phyloP scores from a whole-genome alignment of 2,888 invertebrate genomes.

The Xestia c-nigrum region DNA sequence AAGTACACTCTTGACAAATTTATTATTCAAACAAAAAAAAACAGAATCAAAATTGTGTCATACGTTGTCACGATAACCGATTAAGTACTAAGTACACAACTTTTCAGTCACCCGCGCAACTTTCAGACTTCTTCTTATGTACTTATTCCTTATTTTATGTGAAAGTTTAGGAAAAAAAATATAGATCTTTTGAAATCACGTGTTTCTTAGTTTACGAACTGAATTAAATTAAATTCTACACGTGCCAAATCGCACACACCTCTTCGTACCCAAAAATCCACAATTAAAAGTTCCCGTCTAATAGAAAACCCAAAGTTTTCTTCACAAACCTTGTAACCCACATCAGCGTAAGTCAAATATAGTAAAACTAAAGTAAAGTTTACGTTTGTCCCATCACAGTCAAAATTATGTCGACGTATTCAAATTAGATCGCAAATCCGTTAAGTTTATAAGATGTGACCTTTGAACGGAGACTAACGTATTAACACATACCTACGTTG shows the following conservation, averaged over 20 bases:
- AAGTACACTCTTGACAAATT: too few relatives aligned
- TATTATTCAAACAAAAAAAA: too few relatives aligned
- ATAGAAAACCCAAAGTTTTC: neutral
- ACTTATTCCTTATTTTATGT: too few relatives aligned
- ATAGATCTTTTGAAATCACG: neutral
- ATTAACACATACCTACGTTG: neutral
- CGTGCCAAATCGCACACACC: neutral
- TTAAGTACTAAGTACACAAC: too few relatives aligned
- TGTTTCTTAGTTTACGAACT: neutral
- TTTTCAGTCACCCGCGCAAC: too few relatives aligned
- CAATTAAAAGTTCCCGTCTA: neutral
- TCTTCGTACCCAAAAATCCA: neutral
- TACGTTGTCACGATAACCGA: too few relatives aligned
- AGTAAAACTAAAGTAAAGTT: conserved; percentile 2
- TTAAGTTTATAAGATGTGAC: conserved; percentile 30
- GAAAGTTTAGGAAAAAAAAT: too few relatives aligned
- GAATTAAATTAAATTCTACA: neutral
- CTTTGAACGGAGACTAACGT: conserved; percentile 34
- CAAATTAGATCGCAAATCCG: conserved; percentile 36
- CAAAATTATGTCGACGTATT: conserved; percentile 17
- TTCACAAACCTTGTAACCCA: neutral
- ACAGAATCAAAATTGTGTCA: too few relatives aligned
- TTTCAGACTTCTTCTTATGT: too few relatives aligned
- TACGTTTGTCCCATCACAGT: conserved; percentile 9
- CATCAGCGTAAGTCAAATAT: neutral